Evolutionary conservation across 1,140 invertebrate species (phyloP).

Genomic region (Cyclina sinensis): DNA sequence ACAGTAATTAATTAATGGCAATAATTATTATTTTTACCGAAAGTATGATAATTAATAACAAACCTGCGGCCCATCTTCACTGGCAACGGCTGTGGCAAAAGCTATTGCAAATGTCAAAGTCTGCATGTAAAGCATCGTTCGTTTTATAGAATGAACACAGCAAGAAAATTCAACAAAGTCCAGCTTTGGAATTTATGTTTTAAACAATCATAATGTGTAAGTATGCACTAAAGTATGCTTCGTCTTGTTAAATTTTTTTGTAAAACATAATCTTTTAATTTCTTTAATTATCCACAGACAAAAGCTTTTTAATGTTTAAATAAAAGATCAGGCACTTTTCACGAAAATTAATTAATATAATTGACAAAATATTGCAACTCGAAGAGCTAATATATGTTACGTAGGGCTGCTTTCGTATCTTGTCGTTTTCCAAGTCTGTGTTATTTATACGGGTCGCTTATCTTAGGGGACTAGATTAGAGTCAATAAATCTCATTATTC

Average conservation of each 20-base stretch:
- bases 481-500: constrained; percentile 39
- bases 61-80: background rate
- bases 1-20: too few species aligned
- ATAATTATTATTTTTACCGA: too few species aligned
- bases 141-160: background rate
- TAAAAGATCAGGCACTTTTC: too few species aligned
- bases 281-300: too few species aligned
- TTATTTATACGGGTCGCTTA: constrained; percentile 1
- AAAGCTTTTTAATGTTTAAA: too few species aligned
- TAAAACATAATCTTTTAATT: too few species aligned
- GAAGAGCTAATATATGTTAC: background rate
- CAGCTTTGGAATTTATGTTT: background rate
- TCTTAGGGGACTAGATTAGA: background rate
- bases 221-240: too few species aligned
- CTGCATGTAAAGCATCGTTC: too few species aligned
- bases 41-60: background rate
- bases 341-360: too few species aligned
- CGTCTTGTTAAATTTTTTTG: too few species aligned
- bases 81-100: background rate
- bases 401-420: background rate
- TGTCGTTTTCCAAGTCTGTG: background rate
- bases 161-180: background rate
- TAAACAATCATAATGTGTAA: too few species aligned
- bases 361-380: background rate
- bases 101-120: too few species aligned